Conservation (phyloP, 2,888 invertebrate species). For the Synanthedon vespiformis region DNA sequence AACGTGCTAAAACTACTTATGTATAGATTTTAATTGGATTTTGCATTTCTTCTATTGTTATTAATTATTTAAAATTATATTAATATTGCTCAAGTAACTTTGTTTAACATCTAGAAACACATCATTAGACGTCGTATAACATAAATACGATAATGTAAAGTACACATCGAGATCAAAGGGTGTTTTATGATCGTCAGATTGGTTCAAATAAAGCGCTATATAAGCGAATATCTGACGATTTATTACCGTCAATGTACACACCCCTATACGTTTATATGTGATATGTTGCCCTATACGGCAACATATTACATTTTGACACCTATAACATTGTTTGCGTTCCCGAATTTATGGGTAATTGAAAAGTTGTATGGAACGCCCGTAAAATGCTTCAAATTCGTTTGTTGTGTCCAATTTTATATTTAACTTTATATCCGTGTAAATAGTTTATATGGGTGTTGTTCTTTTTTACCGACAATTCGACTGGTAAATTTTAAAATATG, state of each 20-base stretch:
- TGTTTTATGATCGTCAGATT: slow-evolving; percentile 14
- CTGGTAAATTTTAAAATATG: no score
- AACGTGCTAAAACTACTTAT: no score
- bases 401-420: no score
- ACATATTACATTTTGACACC: slow-evolving; percentile 1
- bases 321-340: slow-evolving; percentile 2
- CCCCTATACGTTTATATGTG: slow-evolving; percentile 4
- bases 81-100: no score
- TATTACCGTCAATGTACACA: slow-evolving; percentile 17
- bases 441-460: no score
- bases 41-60: no score
- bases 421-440: no score
- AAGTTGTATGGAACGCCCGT: slow-evolving; percentile 1
- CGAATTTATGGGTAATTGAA: slow-evolving; percentile 5
- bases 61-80: no score
- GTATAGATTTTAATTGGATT: no score
- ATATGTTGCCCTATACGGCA: neutral
- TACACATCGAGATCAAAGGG: slow-evolving; percentile 15
- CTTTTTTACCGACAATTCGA: no score
- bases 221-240: slow-evolving; percentile 9
- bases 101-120: no score
- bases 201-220: slow-evolving; percentile 10
- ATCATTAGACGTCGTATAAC: no score
- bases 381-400: neutral
- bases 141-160: neutral